Evolutionary conservation across 2,888 invertebrate species (phyloP), one percentile per base, ranked within the genome.

Genomic region (Apamea sordens): DNA sequence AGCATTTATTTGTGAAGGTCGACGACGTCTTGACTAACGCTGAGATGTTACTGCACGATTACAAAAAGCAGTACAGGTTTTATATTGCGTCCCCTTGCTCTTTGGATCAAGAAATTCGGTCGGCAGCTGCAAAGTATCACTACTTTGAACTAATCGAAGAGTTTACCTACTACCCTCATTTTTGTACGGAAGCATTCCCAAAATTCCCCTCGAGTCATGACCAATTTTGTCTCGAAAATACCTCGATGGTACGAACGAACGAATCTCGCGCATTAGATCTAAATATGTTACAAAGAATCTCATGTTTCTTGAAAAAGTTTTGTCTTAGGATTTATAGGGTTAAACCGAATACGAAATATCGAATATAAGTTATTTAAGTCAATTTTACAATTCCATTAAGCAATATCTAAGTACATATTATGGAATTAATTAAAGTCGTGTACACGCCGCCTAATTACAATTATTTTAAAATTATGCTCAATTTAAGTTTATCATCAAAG

Each of bases 181-280:
- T 98, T 80, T 98, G 98, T 67, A 97, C 97, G 0, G 98, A 98
- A 94, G 98, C 98, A 1, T 96, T 98, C 77, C 98, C 98, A 0
- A 96, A 97, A 69, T 95, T 97, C 64, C 97, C 97, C 0, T 86
- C 89, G 36, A 87, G 70, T 24, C 92, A 90, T 44, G 96, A 96
- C 80, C 94, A 95, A 80, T 93, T 86, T 83, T 96, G 96, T 86
- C 32, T 92, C 5, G 90, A 91, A 67, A 90, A 86, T 84, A 90
- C 89, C 83, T 64, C 74, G n/a, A 50, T 83, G 28, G 73, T 89
- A 59, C 87, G 80, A 74, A 89, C 83, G 69, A 95, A 96, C 86
- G 94, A 94, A 93, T 95, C 96, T 94, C 92, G 88, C 67, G 91
- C 89, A 77, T 75, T 94, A 84, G 93, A 96, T 95, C 94, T 96